Evolutionary conservation across 2,888 invertebrate species (phyloP), one percentile per base, ranked within the genome.

Genomic region (Rugalucina vietnamica): DNA sequence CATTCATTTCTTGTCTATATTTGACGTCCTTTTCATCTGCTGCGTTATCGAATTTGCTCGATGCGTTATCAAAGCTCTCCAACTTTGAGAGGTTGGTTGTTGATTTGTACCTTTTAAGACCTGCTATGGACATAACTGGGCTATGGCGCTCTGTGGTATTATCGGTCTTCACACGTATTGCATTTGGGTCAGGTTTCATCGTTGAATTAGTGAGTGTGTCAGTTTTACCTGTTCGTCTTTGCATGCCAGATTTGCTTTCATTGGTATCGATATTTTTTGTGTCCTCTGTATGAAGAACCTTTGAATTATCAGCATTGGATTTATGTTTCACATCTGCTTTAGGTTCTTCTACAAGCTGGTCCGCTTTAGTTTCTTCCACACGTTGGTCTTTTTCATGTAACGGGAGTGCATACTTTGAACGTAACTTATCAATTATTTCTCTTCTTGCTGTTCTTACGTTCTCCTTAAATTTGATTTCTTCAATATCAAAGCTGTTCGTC

Each of bases 381-480:
- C 3, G 3, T 18, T 32, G 34, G 1, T 32, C 34, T 12, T 32
- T 18, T 18, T 65, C 65, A 3, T 5, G 65, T 2, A 32, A 34
- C 18, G 65, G 65, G 4, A 65, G 18, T 12, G 71, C 21, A 79
- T 82, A 82, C 69, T 57, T 77, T 21, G 75, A 80, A 27, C 84
- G 82, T 8, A 87, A 24, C 54, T 54, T 82, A 36, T 87, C 84
- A 27, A 87, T 82, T 29, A 87, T 84, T 37, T 87, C 80, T n/a
- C 79, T 60, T 10, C 87, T 77, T 3, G 84, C 81, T 12, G 82
- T 82, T 72, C 82, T 73, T 0, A 87, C 76, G 14, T 82, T 72
- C 39, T 84, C 84, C 39, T 81, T 78, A 71, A 87, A 87, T 43
- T 82, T 74, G 18, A 87, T 75, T 69, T 87, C 87, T 29, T 87